phyloP scores from a whole-genome alignment of 2,797 vertebrate genomes.

The Toxotes lorentzi region DNA sequence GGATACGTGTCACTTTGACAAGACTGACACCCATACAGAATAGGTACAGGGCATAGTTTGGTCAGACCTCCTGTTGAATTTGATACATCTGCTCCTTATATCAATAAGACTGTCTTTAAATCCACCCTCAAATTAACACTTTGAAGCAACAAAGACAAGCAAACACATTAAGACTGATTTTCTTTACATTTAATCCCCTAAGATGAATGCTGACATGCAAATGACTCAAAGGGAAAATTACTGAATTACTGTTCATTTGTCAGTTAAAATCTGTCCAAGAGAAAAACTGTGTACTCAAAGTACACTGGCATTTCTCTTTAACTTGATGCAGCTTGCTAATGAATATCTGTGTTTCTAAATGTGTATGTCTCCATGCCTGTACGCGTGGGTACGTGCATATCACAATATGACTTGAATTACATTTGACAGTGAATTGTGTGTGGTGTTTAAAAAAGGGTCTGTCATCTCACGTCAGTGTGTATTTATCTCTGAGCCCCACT shows the following conservation, averaged over 20 bases:
- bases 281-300: background rate
- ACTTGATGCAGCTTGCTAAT: background rate
- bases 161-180: background rate
- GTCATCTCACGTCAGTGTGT: conserved; percentile 31
- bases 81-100: background rate
- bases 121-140: background rate
- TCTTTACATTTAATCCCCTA: background rate
- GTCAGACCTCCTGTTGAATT: too few species aligned
- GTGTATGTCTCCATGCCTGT: background rate
- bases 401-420: conserved; percentile 11
- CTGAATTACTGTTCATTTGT: background rate
- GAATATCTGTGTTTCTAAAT: background rate
- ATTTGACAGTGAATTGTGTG: conserved; percentile 19
- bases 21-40: too few species aligned
- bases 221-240: background rate
- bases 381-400: conserved; percentile 12
- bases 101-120: background rate
- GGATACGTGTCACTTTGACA: too few species aligned
- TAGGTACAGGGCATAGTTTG: too few species aligned
- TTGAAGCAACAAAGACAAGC: too few species aligned
- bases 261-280: background rate
- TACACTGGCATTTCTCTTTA: background rate
- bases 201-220: background rate
- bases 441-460: conserved; percentile 16
- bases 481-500: conserved; percentile 36